Percentiles rank a stretch among this genome's conserved stretches.
Conservation (phyloP, 2,888 invertebrate species). For the Gryllus longicercus region DNA sequence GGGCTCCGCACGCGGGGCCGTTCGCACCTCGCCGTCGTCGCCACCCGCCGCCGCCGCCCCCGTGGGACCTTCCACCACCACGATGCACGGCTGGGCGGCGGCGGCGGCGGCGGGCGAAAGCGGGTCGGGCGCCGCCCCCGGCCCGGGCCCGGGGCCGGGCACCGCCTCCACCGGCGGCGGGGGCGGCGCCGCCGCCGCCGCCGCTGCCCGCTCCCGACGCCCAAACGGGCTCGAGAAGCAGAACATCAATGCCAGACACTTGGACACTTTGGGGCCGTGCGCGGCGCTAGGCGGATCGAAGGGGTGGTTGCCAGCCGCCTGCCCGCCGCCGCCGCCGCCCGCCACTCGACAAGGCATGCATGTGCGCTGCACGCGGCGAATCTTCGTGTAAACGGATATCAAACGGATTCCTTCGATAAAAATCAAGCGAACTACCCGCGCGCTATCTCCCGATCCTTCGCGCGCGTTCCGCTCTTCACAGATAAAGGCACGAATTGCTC, state of each 20-base stretch:
- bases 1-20: conserved; percentile 12
- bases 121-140: conserved; percentile 23
- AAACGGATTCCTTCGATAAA: neutral
- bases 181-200: conserved; percentile 48
- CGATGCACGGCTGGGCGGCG: conserved; percentile 37
- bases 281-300: neutral
- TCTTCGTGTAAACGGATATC: neutral
- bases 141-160: conserved; percentile 27
- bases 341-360: neutral
- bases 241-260: conserved; percentile 43
- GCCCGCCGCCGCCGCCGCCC: neutral
- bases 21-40: neutral
- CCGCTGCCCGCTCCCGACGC: conserved; percentile 53
- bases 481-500: neutral
- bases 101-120: conserved; percentile 40
- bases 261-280: conserved; percentile 30
- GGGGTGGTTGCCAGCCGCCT: neutral
- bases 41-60: neutral
- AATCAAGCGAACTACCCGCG: neutral
- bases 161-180: conserved; percentile 43
- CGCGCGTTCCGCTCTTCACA: neutral
- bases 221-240: conserved; percentile 49
- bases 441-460: neutral
- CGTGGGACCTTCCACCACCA: conserved; percentile 40
- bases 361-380: neutral